Percentiles rank a stretch among this genome's conserved stretches.
Evolutionary conservation across 2,113 vertebrate genomes (phyloP).

Genomic region (Ammospiza nelsoni): DNA sequence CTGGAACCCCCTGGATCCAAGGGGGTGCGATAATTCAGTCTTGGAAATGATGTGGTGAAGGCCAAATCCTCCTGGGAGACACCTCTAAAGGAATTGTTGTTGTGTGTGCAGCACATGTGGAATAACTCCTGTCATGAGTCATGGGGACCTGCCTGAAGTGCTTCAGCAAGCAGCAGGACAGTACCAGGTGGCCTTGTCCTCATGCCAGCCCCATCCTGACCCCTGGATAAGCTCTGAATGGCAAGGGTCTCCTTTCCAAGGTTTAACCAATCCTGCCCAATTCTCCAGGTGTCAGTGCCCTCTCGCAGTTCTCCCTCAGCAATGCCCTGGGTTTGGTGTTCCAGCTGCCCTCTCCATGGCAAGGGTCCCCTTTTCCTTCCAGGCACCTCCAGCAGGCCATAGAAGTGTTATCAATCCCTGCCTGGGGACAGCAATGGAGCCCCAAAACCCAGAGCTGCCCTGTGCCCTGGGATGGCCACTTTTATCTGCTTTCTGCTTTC

Average conservation of each 20-base stretch:
- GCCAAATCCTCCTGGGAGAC: neutral
- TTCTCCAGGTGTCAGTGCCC: neutral
- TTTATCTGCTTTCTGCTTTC: neutral
- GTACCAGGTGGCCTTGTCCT: neutral
- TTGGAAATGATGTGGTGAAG: too few species aligned
- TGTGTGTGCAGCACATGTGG: fast-evolving
- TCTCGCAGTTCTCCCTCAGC: neutral
- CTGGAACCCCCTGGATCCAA: fast-evolving
- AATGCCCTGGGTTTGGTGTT: neutral
- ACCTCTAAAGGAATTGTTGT: neutral
- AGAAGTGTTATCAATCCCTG: neutral
- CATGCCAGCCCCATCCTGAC: fast-evolving
- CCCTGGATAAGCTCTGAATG: neutral
- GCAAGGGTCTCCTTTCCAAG: neutral
- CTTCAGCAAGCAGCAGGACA: neutral
- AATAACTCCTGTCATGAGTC: neutral
- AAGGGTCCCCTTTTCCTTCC: neutral
- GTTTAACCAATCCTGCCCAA: neutral
- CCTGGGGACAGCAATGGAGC: fast-evolving
- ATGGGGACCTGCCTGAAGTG: neutral
- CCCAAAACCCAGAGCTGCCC: neutral
- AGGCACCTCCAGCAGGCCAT: neutral
- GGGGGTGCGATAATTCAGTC: neutral
- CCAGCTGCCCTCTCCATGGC: neutral
- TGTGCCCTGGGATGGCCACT: neutral